Evolutionary conservation across 2,888 invertebrate genomes (phyloP).

Genomic region (Conchocele bisecta): DNA sequence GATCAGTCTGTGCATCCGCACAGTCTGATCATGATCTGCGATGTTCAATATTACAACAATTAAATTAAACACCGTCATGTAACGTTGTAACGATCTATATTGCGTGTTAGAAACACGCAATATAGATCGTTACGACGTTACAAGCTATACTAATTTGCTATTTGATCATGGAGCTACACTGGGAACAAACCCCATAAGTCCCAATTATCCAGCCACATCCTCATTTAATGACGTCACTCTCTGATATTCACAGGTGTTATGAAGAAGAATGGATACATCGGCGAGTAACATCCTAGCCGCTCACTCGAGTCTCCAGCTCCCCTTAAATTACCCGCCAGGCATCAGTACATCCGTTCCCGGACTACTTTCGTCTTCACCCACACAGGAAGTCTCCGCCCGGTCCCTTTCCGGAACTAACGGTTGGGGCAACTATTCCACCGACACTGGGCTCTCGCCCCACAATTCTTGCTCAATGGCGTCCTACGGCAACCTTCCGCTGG

Average conservation of each 20-base stretch:
- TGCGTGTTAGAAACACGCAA: too few relatives aligned
- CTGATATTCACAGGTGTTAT: conserved; percentile 67
- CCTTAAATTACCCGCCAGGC: conserved; percentile 69
- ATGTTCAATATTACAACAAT: too few relatives aligned
- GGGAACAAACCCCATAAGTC: background rate
- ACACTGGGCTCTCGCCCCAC: conserved; percentile 67
- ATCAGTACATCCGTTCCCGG: conserved; percentile 70
- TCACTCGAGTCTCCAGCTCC: conserved; percentile 72
- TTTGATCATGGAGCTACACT: too few relatives aligned
- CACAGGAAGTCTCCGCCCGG: conserved; percentile 69
- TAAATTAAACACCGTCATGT: too few relatives aligned
- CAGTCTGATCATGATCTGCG: too few relatives aligned
- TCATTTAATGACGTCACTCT: background rate
- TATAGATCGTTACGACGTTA: too few relatives aligned
- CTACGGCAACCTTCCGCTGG: conserved; percentile 75
- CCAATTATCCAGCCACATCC: background rate
- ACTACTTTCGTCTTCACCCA: conserved; percentile 71
- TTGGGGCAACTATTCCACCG: conserved; percentile 75
- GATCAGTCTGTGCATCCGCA: too few relatives aligned
- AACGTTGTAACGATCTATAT: too few relatives aligned
- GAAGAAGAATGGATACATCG: conserved; percentile 73
- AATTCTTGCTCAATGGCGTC: conserved; percentile 78
- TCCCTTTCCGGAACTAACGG: conserved; percentile 74
- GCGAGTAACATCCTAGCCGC: conserved; percentile 73
- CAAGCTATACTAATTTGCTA: too few relatives aligned